phyloP scores from a whole-genome alignment of 2,113 vertebrate genomes.

The Nymphicus hollandicus region DNA sequence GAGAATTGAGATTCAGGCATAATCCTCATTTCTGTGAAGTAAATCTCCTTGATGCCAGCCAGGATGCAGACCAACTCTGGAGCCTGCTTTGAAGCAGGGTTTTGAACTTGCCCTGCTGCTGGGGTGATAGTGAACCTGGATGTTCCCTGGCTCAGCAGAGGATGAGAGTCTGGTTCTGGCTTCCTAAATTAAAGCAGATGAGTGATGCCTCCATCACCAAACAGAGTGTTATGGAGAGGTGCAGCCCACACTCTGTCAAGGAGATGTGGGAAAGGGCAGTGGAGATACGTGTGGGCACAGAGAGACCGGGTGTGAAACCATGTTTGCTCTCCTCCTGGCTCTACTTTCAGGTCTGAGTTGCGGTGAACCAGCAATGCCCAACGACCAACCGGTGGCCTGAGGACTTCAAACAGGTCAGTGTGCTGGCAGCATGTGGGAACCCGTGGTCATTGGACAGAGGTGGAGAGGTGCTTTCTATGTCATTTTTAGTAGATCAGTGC shows the following conservation, averaged over 20 bases:
- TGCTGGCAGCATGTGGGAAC: background rate
- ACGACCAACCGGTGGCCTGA: background rate
- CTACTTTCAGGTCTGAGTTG: background rate
- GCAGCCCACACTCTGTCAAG: background rate
- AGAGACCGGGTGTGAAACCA: accelerated
- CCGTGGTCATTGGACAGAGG: accelerated
- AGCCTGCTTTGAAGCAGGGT: background rate
- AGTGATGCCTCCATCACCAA: background rate
- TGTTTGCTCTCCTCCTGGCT: background rate
- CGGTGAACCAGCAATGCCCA: background rate
- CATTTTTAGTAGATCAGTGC: background rate
- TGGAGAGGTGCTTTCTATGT: accelerated
- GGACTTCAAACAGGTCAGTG: background rate
- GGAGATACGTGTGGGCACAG: accelerated
- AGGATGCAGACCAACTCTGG: background rate
- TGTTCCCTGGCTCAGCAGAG: background rate
- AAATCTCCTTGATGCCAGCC: background rate
- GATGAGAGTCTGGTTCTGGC: background rate
- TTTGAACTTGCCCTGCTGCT: background rate
- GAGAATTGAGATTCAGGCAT: background rate
- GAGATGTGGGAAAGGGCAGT: background rate
- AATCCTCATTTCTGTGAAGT: background rate
- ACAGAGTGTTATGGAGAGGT: background rate
- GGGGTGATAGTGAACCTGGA: background rate
- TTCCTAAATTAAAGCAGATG: background rate